These are phyloP conservation scores for Oncorhynchus tshawytscha DNA, from an alignment of 2,113 vertebrate genomes.

Conservation along the genomic window DNA sequence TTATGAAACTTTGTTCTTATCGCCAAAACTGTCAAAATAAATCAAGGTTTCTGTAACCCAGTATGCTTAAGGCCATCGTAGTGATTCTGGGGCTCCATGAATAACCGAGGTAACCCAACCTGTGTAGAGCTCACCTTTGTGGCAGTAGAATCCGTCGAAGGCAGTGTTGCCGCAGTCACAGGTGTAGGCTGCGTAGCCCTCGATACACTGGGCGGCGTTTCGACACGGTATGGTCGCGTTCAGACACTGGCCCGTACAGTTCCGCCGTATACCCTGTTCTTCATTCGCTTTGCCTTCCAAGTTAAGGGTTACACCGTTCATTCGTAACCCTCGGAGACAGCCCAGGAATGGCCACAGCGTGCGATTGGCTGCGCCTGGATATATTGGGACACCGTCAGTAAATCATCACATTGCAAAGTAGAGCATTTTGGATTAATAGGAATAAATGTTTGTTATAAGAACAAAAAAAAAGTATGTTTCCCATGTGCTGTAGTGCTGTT, in stretches of 20 bases:
- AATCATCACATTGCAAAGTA: background rate
- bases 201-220: slow-evolving; percentile 90
- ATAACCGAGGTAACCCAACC: background rate
- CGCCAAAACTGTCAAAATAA: too few relatives aligned
- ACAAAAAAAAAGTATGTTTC: too few relatives aligned
- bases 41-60: too few relatives aligned
- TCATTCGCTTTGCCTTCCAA: slow-evolving; percentile 91
- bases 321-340: slow-evolving; percentile 86
- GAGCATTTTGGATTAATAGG: background rate
- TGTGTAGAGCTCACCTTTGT: slow-evolving; percentile 77
- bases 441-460: too few relatives aligned
- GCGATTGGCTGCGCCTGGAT: slow-evolving; percentile 85
- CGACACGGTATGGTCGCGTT: slow-evolving; percentile 87
- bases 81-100: background rate
- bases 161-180: slow-evolving; percentile 94
- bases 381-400: background rate
- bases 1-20: background rate
- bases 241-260: slow-evolving; percentile 89
- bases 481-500: too few relatives aligned
- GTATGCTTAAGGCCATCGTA: background rate
- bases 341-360: slow-evolving; percentile 89
- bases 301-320: slow-evolving; percentile 92
- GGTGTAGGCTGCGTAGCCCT: slow-evolving; percentile 89
- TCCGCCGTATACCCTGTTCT: slow-evolving; percentile 83
- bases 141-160: slow-evolving; percentile 93